A percentile compares a stretch with the other conserved stretches of the same genome.
These are phyloP conservation scores for Pelmatolapia mariae DNA, from an alignment of 2,113 vertebrate genomes.

Conservation along the genomic window DNA sequence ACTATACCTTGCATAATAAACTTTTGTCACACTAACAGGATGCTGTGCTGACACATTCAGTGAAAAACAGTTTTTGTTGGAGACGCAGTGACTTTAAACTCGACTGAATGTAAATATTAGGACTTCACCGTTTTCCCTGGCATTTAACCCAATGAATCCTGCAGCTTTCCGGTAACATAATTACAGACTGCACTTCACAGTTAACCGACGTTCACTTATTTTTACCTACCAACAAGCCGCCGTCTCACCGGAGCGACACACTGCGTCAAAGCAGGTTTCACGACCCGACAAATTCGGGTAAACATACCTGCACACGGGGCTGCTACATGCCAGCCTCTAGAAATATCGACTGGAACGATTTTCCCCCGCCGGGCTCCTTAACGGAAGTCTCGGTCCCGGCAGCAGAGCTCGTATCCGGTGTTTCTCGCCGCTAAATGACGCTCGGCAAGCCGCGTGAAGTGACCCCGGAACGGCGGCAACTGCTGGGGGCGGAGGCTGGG, in stretches of 20 bases:
- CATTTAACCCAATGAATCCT: neutral
- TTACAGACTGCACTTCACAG: neutral
- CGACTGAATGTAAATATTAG: neutral
- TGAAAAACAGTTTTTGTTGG: neutral
- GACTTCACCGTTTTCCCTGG: neutral
- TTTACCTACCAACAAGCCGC: neutral
- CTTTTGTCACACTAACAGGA: neutral
- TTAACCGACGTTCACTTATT: neutral
- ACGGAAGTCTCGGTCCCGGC: constrained; percentile 7
- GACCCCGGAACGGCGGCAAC: neutral
- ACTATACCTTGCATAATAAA: neutral
- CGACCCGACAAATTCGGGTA: neutral
- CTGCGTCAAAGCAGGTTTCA: neutral
- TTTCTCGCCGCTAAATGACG: neutral
- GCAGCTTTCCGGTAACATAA: neutral
- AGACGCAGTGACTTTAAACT: neutral
- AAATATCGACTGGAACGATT: neutral
- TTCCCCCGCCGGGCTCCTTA: neutral
- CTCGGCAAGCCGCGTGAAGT: neutral
- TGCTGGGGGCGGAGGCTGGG: no score
- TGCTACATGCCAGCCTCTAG: neutral
- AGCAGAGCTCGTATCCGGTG: neutral
- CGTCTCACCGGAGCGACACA: neutral
- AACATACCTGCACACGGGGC: constrained; percentile 1
- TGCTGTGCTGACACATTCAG: neutral